Base-by-base conservation (phyloP, 2,888 invertebrate species). In the Phanerotoma sp. region DNA sequence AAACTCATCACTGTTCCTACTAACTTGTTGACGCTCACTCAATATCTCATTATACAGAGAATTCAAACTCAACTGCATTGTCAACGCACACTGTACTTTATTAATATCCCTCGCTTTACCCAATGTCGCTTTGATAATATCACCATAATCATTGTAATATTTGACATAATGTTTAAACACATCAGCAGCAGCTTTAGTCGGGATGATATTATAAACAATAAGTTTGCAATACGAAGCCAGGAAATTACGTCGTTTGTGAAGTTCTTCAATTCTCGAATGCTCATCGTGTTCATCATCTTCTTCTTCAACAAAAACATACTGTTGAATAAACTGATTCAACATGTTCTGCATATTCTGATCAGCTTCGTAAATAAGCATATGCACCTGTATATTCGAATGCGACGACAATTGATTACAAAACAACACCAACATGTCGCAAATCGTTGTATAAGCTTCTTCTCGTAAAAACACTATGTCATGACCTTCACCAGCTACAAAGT, bases 141-240 rank as follows among this genome's bases (percentile, higher is more conserved):
- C 98, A 46, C 98, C 97, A 79, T 96, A 98, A 79, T 98, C 96
- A 76, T 96, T 95, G 79, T 96, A 96, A 77, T 93, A 96, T 87
- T 93, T 95, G 57, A 96, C 94, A 78, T 99, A 99, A 77, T 97
- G 93, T 77, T 96, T 95, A 79, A 99, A 96, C 54, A 99, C 90
- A 75, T 94, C 93, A 0, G 96, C 91, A 11, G 95, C 96, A 66
- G 91, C 85, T 73, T 90, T 87, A 2, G 96, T 92, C 22, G 93
- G 94, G 77, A 98, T 86, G 65, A 97, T 92, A 77, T 97, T 98
- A 82, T 98, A 98, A 49, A 98, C 95, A 67, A 98, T 91, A 45
- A 99, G 83, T 80, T 99, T 99, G 81, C 96, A 97, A 79, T 93
- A 99, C 16, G 94, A 93, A 1, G 98, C 96, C 60, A 99, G 82